Conservation (phyloP, 2,113 vertebrate species). For the Xenus cinereus region DNA sequence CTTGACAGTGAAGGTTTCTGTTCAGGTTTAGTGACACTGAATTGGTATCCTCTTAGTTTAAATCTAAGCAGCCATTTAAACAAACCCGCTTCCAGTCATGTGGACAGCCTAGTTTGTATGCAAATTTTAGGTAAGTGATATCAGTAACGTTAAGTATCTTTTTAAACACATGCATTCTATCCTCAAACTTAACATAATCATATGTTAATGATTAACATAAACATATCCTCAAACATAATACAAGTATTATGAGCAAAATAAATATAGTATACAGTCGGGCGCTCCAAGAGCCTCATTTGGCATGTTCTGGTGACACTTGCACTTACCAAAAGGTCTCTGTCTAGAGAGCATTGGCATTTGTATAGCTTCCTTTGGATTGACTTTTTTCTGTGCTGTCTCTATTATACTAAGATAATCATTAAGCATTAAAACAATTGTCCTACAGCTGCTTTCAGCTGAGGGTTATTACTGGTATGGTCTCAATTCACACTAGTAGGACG, state of each 20-base stretch:
- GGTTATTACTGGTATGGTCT: background rate
- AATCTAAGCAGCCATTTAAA: background rate
- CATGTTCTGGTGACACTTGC: background rate
- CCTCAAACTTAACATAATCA: background rate
- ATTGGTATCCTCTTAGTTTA: background rate
- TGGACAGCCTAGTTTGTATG: background rate
- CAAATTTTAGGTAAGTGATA: rapidly evolving
- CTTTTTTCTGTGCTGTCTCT: background rate
- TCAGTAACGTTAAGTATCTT: background rate
- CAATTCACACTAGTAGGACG: rapidly evolving
- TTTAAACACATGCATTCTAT: rapidly evolving
- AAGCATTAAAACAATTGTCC: background rate
- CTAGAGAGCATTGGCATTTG: background rate
- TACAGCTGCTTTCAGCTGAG: background rate
- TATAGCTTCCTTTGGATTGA: background rate
- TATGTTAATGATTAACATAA: too few species aligned
- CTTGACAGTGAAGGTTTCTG: background rate
- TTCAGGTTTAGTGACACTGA: background rate
- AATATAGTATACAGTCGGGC: background rate
- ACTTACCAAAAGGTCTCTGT: background rate
- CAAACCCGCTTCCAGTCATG: background rate
- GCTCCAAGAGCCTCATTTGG: background rate
- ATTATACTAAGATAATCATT: background rate
- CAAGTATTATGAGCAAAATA: background rate
- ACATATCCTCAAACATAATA: background rate